Evolutionary conservation across 2,113 vertebrate genomes (phyloP).

Genomic region (Salvelinus alpinus): DNA sequence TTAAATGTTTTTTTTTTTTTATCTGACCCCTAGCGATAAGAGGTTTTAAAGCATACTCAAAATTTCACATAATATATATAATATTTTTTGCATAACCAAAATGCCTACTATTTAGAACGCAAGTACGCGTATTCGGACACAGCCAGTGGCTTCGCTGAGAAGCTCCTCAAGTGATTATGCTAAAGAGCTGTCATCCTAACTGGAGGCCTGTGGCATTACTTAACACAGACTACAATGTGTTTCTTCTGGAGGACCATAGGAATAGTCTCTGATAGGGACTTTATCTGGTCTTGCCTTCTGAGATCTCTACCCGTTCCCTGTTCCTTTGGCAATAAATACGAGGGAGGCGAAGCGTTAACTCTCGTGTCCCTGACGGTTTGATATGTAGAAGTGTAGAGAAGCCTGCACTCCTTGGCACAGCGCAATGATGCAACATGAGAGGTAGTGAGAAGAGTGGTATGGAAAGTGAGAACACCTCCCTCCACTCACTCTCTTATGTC

Average conservation of each 20-base stretch:
- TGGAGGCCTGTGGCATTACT: neutral
- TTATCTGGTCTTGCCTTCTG: neutral
- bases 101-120: too few species aligned
- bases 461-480: neutral
- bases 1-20: too few species aligned
- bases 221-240: neutral
- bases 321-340: too few species aligned
- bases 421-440: too few species aligned
- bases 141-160: neutral
- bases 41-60: too few species aligned
- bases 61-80: too few species aligned
- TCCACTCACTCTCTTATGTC: neutral
- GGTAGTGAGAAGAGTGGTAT: too few species aligned
- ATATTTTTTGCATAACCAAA: too few species aligned
- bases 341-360: neutral
- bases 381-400: neutral
- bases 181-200: neutral
- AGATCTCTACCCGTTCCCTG: neutral
- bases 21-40: too few species aligned
- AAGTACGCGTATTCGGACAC: neutral
- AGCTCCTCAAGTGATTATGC: conserved; percentile 14
- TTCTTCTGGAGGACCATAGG: neutral
- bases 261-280: neutral
- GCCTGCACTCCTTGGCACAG: too few species aligned
- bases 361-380: neutral